A percentile compares a stretch with the other conserved stretches of the same genome.
phyloP scores from a whole-genome alignment of 2,888 invertebrate species.

The Holacanthella duospinosa region DNA sequence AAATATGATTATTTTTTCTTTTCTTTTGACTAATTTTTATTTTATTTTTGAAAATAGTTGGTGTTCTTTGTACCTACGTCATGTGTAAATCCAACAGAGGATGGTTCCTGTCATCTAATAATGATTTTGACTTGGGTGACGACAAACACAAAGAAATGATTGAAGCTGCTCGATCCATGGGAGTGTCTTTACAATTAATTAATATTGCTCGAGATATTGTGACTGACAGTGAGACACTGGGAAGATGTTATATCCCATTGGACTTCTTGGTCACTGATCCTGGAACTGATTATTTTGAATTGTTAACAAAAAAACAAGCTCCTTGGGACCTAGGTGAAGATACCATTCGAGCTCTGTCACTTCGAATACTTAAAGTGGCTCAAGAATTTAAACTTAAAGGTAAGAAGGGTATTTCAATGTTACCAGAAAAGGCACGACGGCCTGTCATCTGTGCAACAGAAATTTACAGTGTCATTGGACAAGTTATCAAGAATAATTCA shows the following conservation, averaged over 20 bases:
- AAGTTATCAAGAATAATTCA: background rate
- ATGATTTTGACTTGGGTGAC: no score
- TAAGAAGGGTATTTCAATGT: background rate
- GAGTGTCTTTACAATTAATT: background rate
- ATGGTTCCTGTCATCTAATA: no score
- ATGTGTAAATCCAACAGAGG: background rate
- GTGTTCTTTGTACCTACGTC: background rate
- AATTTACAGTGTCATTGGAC: background rate
- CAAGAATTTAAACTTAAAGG: background rate
- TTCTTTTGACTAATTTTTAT: no score
- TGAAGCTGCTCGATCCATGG: background rate
- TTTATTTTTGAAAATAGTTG: no score
- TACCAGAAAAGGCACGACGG: background rate
- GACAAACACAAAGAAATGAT: background rate
- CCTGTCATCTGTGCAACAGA: background rate
- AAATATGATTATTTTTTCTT: no score
- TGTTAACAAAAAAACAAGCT: background rate
- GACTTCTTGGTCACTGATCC: background rate
- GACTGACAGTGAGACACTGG: background rate
- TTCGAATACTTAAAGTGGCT: background rate
- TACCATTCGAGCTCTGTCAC: background rate
- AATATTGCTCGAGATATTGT: background rate
- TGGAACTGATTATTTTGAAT: background rate
- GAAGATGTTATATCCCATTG: background rate
- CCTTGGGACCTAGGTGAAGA: background rate